A percentile compares a stretch with the other conserved stretches of the same genome.
These are phyloP conservation scores for Adela reaumurella DNA, from an alignment of 2,888 invertebrate species.

Conservation along the genomic window DNA sequence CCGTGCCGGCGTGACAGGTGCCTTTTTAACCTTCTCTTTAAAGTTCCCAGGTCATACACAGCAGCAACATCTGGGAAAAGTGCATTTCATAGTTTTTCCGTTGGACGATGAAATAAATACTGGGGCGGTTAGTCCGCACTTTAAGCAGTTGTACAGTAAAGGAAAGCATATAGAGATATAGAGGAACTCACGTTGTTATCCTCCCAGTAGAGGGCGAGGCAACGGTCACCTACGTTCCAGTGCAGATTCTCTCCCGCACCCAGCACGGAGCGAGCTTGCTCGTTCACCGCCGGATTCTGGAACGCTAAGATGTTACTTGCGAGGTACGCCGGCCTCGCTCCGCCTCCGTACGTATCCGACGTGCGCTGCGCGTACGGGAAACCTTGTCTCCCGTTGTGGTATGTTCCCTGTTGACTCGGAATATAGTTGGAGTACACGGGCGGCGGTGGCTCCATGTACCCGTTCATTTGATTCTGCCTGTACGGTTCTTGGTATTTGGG, in stretches of 20 bases:
- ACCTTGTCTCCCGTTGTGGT: not conserved
- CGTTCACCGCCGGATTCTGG: conserved; percentile 50
- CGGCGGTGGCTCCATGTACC: conserved; percentile 28
- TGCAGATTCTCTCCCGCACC: conserved; percentile 47
- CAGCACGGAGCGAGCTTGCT: conserved; percentile 50
- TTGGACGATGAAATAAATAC: too few species aligned
- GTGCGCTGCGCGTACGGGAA: not conserved
- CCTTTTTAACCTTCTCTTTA: too few species aligned
- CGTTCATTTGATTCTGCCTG: conserved; percentile 26
- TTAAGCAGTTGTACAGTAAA: too few species aligned
- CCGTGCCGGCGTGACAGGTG: too few species aligned
- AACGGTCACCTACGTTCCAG: conserved; percentile 79
- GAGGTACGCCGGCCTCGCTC: not conserved
- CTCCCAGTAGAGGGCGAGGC: conserved; percentile 91
- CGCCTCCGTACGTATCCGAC: not conserved
- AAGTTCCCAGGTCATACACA: too few species aligned
- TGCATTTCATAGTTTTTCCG: too few species aligned
- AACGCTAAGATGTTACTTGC: conserved; percentile 43
- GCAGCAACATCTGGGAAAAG: too few species aligned
- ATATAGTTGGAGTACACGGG: conserved; percentile 26
- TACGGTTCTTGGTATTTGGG: conserved; percentile 33
- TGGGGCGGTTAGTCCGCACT: too few species aligned
- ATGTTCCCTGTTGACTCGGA: conserved; percentile 13
- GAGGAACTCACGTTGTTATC: conserved; percentile 68
- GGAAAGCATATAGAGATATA: too few species aligned